Base-by-base conservation (phyloP, 2,797 vertebrate genomes). In the Pseudochromis fuscus region DNA sequence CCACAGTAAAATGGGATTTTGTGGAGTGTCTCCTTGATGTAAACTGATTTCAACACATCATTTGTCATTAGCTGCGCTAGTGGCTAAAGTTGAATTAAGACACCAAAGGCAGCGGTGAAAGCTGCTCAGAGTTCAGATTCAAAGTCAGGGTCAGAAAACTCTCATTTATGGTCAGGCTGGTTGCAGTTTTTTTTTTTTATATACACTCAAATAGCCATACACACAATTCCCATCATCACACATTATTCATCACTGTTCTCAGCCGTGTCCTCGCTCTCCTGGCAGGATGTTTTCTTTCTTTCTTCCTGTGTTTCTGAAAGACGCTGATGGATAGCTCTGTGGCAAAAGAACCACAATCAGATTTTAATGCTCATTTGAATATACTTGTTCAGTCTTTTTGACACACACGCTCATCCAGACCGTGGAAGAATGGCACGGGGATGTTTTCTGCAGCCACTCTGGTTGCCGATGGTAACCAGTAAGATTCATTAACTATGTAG, bases 401-500 rank as follows among this genome's bases (percentile, higher is more conserved):
- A 84, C 67, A 71, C 72, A 70, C 45, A 46, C 50, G 21, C 76
- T 66, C 64, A 25, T 45, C 75, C 42, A 56, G 66, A 35, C 57
- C 37, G n/a, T n/a, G n/a, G n/a, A 16, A 81, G 76, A 83, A 75
- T 78, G 83, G 69, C 82, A 77, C 58, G 66, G 71, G 82, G 80
- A 89, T 87, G 80, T 81, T 92, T 87, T 66, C 78, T 67, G 72
- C 75, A 48, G 62, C 71, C 64, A 46, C 73, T 82, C 77, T 48
- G 81, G 81, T 92, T 88, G 81, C 82, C 42, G 52, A 28, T 78
- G 88, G 89, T 84, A 81, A 91, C 87, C 62, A 45, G 71, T 71
- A 66, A 83, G 86, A 82, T 76, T 92, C 87, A 90, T 91, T 91
- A 86, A 86, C 77, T 78, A 81, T 81, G 81, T 83, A 48, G 79